Evolutionary conservation across 2,888 invertebrate genomes (phyloP), one percentile per base, ranked within the genome.

Genomic region (Nephrotoma appendiculata): DNA sequence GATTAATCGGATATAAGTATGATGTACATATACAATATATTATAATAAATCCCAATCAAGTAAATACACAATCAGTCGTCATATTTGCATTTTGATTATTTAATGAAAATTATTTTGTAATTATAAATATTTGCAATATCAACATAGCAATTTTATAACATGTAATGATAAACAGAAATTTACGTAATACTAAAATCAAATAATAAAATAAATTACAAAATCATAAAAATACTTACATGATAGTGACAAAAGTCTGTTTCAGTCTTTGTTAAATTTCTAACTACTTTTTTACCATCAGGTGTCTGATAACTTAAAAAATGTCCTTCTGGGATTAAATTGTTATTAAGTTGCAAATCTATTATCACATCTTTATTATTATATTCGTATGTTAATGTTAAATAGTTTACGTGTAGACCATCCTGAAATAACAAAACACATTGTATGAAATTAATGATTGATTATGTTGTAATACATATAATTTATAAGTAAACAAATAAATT

Each of bases 281-380:
- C 89, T 89, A 91, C 90, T 88, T 90, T 88, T 87, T 89, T 89
- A 87, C 88, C 88, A 86, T 88, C 89, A 52, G 90, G 89, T 87
- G 90, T 90, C 89, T 91, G 92, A 88, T 90, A 91, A 87, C 91
- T 91, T 88, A 92, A 89, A 90, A 91, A 92, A 89, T 92, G 92
- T 87, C 89, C 89, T 88, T 90, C 89, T 86, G 91, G 91, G 89
- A 91, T 90, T 84, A 91, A 89, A 87, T 89, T 88, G 88, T 91
- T 90, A 88, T 91, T 91, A 87, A 91, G 90, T 88, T 90, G 89
- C 87, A 91, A 89, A 89, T 91, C 91, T 52, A 86, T 57, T 86
- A 86, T 86, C 41, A 94, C 93, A 88, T 94, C 93, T 90, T 94
- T 93, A 85, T 94, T 95, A 89, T 95, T 94, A 88, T 95, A 92